These are phyloP conservation scores for Ochropleura leucogaster DNA, from an alignment of 2,888 invertebrate genomes.

Conservation along the genomic window DNA sequence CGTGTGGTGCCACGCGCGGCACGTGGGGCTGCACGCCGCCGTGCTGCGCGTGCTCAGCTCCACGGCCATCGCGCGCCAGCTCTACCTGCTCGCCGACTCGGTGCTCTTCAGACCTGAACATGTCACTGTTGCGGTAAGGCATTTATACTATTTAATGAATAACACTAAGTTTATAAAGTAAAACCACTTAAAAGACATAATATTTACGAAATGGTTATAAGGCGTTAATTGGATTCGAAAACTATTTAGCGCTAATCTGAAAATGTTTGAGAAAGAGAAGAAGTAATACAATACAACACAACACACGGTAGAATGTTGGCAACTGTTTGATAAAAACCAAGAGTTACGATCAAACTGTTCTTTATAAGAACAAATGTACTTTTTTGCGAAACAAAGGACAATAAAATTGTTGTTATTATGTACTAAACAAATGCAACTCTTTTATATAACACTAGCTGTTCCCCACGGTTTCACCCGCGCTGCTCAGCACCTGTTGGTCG, in stretches of 20 bases:
- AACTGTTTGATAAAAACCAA: background rate
- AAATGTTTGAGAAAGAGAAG: background rate
- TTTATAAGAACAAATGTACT: background rate
- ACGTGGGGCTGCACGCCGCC: constrained; percentile 72
- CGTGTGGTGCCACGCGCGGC: constrained; percentile 71
- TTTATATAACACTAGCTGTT: no score
- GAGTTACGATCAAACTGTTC: background rate
- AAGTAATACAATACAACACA: background rate
- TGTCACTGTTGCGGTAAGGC: constrained; percentile 73
- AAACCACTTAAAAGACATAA: background rate
- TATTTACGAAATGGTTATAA: background rate
- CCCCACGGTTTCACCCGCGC: no score
- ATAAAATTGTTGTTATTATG: no score
- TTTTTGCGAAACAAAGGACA: background rate
- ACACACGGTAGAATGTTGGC: background rate
- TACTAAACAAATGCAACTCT: no score
- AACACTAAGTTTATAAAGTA: background rate
- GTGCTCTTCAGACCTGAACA: constrained; percentile 74
- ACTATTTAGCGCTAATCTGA: background rate
- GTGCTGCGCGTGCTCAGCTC: constrained; percentile 74
- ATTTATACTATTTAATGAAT: background rate
- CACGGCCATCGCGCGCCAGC: constrained; percentile 74
- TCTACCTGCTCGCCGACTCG: constrained; percentile 80
- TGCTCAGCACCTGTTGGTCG: no score
- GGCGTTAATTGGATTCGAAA: background rate